Percentiles rank a stretch among this genome's conserved stretches.
Conservation (phyloP, 2,113 vertebrate genomes). For the Neogobius melanostomus region DNA sequence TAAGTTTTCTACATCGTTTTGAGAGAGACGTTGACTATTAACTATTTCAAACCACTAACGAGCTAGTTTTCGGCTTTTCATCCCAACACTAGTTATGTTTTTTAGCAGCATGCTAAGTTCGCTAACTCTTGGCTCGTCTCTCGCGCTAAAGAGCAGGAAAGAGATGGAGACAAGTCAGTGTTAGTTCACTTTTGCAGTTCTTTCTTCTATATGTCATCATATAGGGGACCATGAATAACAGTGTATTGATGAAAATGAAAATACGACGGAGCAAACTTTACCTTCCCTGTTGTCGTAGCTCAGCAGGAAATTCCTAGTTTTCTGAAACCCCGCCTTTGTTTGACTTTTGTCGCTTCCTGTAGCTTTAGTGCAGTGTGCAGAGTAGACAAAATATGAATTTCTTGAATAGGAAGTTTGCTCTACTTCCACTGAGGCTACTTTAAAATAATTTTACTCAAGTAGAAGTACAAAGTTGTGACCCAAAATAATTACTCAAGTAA, state of each 20-base stretch:
- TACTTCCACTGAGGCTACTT: no score
- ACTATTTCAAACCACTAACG: no score
- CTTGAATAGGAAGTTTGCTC: no score
- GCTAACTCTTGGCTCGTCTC: slow-evolving; percentile 24
- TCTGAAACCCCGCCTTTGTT: slow-evolving; percentile 47
- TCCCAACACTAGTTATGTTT: no score
- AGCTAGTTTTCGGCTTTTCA: not conserved
- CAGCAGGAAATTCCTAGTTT: slow-evolving; percentile 76
- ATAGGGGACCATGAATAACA: fast-evolving
- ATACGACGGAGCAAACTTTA: slow-evolving; percentile 55
- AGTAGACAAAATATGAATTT: no score
- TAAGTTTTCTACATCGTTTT: no score
- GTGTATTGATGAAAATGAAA: slow-evolving; percentile 14
- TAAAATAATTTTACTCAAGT: no score
- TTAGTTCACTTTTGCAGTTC: not conserved
- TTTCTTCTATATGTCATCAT: no score
- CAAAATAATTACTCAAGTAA: no score
- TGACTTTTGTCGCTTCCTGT: slow-evolving; percentile 15
- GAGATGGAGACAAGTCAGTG: not conserved
- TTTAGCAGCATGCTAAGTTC: slow-evolving; percentile 24
- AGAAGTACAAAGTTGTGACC: no score
- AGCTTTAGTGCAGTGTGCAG: not conserved
- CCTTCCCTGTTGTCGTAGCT: slow-evolving; percentile 66
- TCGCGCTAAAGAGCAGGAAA: not conserved
- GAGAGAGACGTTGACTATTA: no score